These are phyloP conservation scores for Elymnias hypermnestra DNA, from an alignment of 1,140 invertebrate genomes.

Conservation along the genomic window DNA sequence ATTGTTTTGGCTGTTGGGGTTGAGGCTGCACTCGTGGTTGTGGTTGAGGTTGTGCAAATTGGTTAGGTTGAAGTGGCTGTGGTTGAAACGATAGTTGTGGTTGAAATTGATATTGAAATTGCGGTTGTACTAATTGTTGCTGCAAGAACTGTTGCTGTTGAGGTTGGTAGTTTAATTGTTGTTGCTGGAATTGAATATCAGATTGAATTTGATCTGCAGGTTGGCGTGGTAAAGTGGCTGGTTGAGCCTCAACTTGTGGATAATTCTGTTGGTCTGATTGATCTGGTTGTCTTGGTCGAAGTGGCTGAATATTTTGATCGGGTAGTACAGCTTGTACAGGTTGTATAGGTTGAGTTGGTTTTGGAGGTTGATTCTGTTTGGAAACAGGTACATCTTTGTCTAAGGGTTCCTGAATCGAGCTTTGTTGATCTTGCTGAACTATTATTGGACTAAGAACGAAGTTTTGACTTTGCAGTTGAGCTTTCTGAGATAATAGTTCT, in stretches of 20 bases:
- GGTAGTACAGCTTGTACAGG: background rate
- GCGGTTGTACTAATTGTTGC: constrained; percentile 9
- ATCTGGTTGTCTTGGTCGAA: background rate
- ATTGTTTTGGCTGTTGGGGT: constrained; percentile 14
- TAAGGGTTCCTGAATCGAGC: constrained; percentile 24
- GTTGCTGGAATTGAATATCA: constrained; percentile 7
- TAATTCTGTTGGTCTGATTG: constrained; percentile 24
- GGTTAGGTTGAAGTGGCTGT: constrained; percentile 20
- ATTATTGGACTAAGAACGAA: constrained; percentile 43
- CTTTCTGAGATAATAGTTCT: constrained; percentile 34
- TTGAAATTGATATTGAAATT: constrained; percentile 8
- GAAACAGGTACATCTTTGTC: constrained; percentile 30
- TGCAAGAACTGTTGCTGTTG: background rate
- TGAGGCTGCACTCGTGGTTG: constrained; percentile 22
- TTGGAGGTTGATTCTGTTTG: constrained; percentile 19
- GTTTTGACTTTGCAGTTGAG: constrained; percentile 24
- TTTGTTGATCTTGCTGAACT: constrained; percentile 30
- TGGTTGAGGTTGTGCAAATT: constrained; percentile 25
- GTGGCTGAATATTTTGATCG: background rate
- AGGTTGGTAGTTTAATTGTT: background rate
- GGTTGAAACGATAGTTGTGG: constrained; percentile 12
- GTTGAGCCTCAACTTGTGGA: constrained; percentile 32
- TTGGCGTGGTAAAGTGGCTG: constrained; percentile 33
- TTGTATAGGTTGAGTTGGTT: constrained; percentile 11
- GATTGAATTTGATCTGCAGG: constrained; percentile 28